phyloP scores from a whole-genome alignment of 2,797 vertebrate genomes.

The Galago senegalensis region DNA sequence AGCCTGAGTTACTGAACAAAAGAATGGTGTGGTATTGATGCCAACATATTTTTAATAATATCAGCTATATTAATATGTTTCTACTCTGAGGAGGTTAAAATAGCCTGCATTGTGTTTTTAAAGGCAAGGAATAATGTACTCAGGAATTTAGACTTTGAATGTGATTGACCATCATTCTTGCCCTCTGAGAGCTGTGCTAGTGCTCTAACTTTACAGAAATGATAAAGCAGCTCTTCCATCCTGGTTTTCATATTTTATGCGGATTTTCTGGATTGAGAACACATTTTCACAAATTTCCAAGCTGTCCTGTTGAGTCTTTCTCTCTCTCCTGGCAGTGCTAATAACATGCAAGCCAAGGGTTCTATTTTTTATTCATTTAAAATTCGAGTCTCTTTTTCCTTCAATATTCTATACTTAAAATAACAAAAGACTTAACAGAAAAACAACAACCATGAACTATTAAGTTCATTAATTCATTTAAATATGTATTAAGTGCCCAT shows the following conservation, averaged over 20 bases:
- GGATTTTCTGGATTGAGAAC: not conserved
- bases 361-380: constrained; percentile 5
- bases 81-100: not conserved
- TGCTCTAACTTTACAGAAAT: not conserved
- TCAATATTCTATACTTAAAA: not conserved
- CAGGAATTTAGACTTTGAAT: constrained; percentile 39
- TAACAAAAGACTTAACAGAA: not conserved
- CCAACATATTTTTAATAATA: not conserved
- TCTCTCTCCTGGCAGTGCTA: not conserved
- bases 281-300: not conserved
- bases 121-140: not conserved
- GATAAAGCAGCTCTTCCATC: not conserved
- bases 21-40: not conserved
- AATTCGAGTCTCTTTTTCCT: constrained; percentile 26
- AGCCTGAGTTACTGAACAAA: not conserved
- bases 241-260: not conserved
- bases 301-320: not conserved
- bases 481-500: not conserved
- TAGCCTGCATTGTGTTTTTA: not conserved
- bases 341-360: not conserved
- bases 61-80: not conserved
- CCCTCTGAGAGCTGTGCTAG: not conserved
- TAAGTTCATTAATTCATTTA: not conserved
- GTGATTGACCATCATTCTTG: not conserved
- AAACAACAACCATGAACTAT: not conserved